phyloP scores from a whole-genome alignment of 1,140 invertebrate species.

The Oncopodura yosiiana region DNA sequence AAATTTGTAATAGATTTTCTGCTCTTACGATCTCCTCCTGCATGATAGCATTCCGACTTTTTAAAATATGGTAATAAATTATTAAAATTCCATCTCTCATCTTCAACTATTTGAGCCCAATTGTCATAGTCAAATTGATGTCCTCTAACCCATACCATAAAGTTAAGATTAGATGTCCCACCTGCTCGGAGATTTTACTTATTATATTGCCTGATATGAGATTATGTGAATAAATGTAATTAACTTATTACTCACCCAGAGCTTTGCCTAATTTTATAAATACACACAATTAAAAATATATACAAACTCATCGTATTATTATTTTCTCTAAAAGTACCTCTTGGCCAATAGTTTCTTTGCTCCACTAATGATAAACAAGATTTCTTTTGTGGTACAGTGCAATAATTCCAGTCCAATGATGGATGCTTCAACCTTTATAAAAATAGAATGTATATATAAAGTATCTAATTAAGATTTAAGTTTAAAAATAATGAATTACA shows the following conservation, averaged over 20 bases:
- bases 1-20: neutral
- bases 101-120: constrained; percentile 26
- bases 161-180: constrained; percentile 27
- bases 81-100: constrained; percentile 46
- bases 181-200: neutral
- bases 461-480: too few species aligned
- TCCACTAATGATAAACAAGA: constrained; percentile 28
- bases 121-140: constrained; percentile 34
- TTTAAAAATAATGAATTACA: too few species aligned
- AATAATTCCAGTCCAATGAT: constrained; percentile 26
- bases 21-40: neutral
- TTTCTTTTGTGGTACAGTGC: constrained; percentile 27
- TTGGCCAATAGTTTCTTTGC: constrained; percentile 8
- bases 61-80: constrained; percentile 43
- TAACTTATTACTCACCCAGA: constrained; percentile 20
- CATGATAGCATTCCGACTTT: constrained; percentile 38
- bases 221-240: neutral
- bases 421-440: constrained; percentile 25
- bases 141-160: constrained; percentile 30
- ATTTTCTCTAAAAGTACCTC: neutral
- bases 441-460: too few species aligned
- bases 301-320: neutral
- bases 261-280: constrained; percentile 23
- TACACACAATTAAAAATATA: neutral
- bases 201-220: neutral